Conservation (phyloP, 2,797 vertebrate species). For the Sebastes oblongus region DNA sequence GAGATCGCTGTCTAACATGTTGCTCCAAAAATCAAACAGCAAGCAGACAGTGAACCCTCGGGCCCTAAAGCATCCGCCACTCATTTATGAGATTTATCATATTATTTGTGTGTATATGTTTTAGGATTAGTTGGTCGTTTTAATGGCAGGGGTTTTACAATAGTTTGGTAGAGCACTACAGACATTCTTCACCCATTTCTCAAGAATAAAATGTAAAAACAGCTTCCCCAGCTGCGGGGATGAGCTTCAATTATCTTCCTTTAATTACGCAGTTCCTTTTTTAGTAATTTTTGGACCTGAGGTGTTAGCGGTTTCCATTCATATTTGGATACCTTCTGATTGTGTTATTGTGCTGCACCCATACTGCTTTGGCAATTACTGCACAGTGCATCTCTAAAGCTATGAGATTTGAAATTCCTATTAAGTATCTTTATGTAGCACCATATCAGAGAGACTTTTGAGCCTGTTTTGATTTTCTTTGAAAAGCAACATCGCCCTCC, state of each 20-base stretch:
- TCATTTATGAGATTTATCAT: background rate
- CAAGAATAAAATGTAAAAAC: background rate
- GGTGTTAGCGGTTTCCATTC: background rate
- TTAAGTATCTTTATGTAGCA: conserved; percentile 25
- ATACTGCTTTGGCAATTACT: background rate
- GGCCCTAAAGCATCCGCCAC: background rate
- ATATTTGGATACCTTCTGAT: background rate
- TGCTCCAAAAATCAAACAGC: background rate
- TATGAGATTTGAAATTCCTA: conserved; percentile 26
- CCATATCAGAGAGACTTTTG: conserved; percentile 15
- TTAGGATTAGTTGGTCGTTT: background rate
- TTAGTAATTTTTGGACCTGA: background rate
- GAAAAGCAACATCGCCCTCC: conserved; percentile 25
- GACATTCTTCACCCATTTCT: background rate
- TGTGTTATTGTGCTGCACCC: conserved; percentile 1
- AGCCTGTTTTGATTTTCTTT: conserved; percentile 5
- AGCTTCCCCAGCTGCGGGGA: background rate
- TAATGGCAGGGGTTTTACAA: background rate
- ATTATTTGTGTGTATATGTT: background rate
- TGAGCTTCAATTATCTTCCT: background rate
- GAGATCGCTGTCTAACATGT: background rate
- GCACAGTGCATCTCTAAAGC: conserved; percentile 13
- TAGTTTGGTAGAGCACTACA: background rate
- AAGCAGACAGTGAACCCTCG: background rate
- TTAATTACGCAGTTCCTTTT: background rate